phyloP scores from a whole-genome alignment of 2,888 invertebrate genomes.

The Pecten maximus region DNA sequence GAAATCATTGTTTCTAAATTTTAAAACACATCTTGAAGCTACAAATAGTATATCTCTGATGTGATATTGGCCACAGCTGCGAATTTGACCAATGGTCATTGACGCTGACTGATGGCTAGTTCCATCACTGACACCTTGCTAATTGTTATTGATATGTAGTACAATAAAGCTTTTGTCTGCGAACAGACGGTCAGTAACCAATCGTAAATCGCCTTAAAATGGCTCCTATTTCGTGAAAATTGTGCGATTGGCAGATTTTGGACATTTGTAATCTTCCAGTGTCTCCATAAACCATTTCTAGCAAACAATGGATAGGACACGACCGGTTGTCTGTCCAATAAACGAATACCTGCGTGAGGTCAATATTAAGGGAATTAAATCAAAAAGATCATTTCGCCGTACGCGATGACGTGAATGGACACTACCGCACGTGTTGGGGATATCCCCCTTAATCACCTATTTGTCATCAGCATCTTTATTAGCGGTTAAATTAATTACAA shows the following conservation, averaged over 20 bases:
- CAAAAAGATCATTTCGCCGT: slow-evolving; percentile 17
- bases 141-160: slow-evolving; percentile 14
- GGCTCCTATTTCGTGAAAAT: slow-evolving; percentile 25
- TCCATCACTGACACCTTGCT: not conserved
- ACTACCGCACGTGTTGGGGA: slow-evolving; percentile 13
- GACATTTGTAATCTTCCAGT: slow-evolving; percentile 14
- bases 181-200: not conserved
- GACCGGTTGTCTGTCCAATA: not conserved
- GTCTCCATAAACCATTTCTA: slow-evolving; percentile 11
- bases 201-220: slow-evolving; percentile 15
- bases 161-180: not conserved
- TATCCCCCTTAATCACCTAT: slow-evolving; percentile 18
- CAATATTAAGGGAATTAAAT: slow-evolving; percentile 33
- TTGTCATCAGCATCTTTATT: slow-evolving; percentile 27
- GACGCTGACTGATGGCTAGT: not conserved
- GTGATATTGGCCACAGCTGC: not conserved
- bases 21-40: not conserved
- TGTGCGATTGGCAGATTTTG: not conserved
- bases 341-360: not conserved
- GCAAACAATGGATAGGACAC: not conserved
- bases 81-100: slow-evolving; percentile 2
- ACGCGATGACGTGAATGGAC: slow-evolving; percentile 21
- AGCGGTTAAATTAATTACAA: slow-evolving; percentile 32
- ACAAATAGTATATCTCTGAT: not conserved
- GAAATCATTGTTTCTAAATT: no score